A percentile compares a stretch with the other conserved stretches of the same genome.
These are phyloP conservation scores for Drosophila kokeensis DNA, from an alignment of 2,888 invertebrate genomes.

Conservation along the genomic window DNA sequence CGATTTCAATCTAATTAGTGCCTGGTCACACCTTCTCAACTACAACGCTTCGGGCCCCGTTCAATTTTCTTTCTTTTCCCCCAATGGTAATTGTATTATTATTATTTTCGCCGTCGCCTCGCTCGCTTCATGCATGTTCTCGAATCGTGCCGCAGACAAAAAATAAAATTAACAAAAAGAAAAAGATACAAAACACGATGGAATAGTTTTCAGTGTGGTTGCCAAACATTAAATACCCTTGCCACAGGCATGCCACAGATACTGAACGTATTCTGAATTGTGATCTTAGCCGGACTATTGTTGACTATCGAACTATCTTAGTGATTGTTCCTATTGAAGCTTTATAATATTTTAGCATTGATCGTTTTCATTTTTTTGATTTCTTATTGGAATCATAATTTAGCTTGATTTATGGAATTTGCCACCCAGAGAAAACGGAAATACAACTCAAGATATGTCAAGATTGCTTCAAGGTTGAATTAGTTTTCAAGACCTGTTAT, in stretches of 20 bases:
- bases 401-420: not conserved
- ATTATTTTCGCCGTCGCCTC: slow-evolving; percentile 42
- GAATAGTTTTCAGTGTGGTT: not conserved
- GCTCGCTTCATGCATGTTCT: slow-evolving; percentile 23
- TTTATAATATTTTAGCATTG: no score
- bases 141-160: slow-evolving; percentile 29
- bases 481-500: no score
- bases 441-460: not conserved
- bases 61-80: slow-evolving; percentile 25
- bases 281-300: not conserved
- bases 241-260: not conserved
- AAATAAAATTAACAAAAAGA: slow-evolving; percentile 3
- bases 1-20: slow-evolving; percentile 62
- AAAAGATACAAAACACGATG: not conserved
- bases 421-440: not conserved
- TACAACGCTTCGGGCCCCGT: slow-evolving; percentile 30
- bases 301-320: not conserved
- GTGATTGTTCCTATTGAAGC: not conserved
- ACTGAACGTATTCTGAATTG: not conserved
- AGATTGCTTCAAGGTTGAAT: no score
- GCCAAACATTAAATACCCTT: not conserved
- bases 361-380: not conserved
- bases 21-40: slow-evolving; percentile 57
- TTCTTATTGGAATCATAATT: not conserved
- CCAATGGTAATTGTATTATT: slow-evolving; percentile 57